phyloP scores from a whole-genome alignment of 2,888 invertebrate genomes.

The Lepidocyrtoides sp. region DNA sequence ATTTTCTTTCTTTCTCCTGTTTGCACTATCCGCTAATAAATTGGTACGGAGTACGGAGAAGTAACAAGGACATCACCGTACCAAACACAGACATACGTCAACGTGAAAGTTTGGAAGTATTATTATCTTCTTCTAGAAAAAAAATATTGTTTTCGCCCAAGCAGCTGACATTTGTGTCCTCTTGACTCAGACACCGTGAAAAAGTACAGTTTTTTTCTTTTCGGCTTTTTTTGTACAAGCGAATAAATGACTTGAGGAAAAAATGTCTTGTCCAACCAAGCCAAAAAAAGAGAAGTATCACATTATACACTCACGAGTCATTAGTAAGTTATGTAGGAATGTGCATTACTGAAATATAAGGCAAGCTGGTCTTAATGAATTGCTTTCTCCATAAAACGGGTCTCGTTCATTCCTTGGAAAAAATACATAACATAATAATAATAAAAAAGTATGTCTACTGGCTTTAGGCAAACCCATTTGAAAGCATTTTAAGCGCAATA shows the following conservation, averaged over 20 bases:
- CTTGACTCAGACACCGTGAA: constrained; percentile 12
- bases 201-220: neutral
- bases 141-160: neutral
- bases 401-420: no score
- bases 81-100: no score
- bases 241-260: neutral
- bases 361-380: constrained; percentile 27
- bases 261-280: neutral
- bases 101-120: neutral
- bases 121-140: neutral
- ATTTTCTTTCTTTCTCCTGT: neutral
- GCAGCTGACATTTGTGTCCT: neutral
- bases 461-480: neutral
- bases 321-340: constrained; percentile 4
- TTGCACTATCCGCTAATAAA: no score
- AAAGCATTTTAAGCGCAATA: constrained; percentile 5
- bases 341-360: neutral
- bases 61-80: no score
- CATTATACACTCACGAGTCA: neutral
- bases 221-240: neutral
- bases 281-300: no score
- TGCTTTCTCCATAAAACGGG: neutral
- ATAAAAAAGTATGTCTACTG: neutral
- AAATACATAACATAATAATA: no score
- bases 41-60: neutral